Base-by-base conservation (phyloP, 2,113 vertebrate genomes). In the Neoarius graeffei region DNA sequence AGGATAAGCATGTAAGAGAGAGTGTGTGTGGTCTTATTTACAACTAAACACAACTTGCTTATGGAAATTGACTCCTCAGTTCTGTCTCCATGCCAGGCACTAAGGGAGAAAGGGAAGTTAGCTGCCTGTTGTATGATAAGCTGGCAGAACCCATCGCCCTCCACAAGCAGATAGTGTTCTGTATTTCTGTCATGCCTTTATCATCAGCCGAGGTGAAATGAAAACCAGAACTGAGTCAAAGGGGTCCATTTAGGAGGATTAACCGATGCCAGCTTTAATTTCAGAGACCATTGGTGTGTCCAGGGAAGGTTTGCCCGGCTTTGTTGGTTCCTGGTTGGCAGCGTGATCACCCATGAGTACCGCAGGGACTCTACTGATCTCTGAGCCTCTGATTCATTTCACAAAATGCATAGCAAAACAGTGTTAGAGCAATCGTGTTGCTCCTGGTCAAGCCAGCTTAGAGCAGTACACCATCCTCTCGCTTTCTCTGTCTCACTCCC, bases 281-380 rank as follows among this genome's bases (percentile, higher is more conserved):
- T 96, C 95, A 95, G 95, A 96, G 95, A 95, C 95, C 95, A 96
- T 77, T 96, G 95, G 95, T 93, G 94, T 95, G 95, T 95, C 94
- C 95, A 93, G 93, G 93, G 92, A 93, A 93, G 93, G 93, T 89
- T 83, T 92, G 92, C 93, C 92, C 35, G 92, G 94, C 93, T 95
- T 93, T 90, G 84, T 92, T 94, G 92, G 92, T 89, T 92, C 91
- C 94, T 90, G 94, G 95, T 93, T 95, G 95, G 95, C 94, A 95
- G 94, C 89, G 9, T 77, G 56, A 74, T 69, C 60, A 87, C 57
- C 79, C 89, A 79, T 77, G 92, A 92, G 93, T 93, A 92, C 93
- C 74, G 56, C 50, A 59, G 94, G 93, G 90, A 92, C 89, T 62
- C 90, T 91, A 93, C 94, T 94, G 94, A 95, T 94, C 93, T 92